Evolutionary conservation across 2,888 invertebrate genomes (phyloP).

Genomic region (Drosophila bunnanda): DNA sequence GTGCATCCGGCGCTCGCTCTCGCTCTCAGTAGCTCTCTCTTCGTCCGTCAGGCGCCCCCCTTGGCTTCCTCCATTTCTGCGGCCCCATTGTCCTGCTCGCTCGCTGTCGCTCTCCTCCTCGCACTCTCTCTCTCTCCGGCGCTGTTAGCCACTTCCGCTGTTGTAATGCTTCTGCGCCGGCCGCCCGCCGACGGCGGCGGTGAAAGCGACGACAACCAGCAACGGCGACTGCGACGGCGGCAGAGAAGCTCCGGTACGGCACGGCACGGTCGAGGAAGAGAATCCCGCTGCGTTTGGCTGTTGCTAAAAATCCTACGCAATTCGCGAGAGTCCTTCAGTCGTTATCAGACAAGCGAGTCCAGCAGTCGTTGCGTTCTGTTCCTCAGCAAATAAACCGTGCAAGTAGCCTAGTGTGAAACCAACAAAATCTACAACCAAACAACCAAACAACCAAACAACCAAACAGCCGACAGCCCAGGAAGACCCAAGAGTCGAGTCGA

Average conservation of each 20-base stretch:
- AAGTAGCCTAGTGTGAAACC: conserved; percentile 83
- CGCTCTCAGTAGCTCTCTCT: conserved; percentile 22
- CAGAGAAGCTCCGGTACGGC: conserved; percentile 27
- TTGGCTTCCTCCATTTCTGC: background rate
- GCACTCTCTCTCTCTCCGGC: conserved; percentile 28
- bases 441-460: conserved; percentile 47
- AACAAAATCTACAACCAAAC: conserved; percentile 37
- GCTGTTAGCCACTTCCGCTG: conserved; percentile 75
- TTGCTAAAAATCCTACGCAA: conserved; percentile 81
- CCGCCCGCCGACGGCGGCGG: conserved; percentile 33
- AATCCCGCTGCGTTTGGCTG: conserved; percentile 58
- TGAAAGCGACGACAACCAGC: conserved; percentile 9
- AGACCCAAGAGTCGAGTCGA: conserved; percentile 28
- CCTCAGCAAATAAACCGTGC: conserved; percentile 78
- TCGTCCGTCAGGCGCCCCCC: background rate
- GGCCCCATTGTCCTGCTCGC: conserved; percentile 38
- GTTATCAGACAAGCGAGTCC: conserved; percentile 84
- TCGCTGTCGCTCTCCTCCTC: conserved; percentile 29
- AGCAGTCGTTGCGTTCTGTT: conserved; percentile 84
- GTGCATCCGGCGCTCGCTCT: conserved; percentile 33
- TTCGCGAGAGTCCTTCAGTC: conserved; percentile 83
- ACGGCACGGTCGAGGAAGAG: conserved; percentile 14
- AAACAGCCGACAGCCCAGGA: conserved; percentile 47
- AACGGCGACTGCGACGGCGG: conserved; percentile 24
- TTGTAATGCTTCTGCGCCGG: conserved; percentile 77